Evolutionary conservation across 2,888 invertebrate genomes (phyloP), one percentile per base, ranked within the genome.

Genomic region (Ectemnius continuus): DNA sequence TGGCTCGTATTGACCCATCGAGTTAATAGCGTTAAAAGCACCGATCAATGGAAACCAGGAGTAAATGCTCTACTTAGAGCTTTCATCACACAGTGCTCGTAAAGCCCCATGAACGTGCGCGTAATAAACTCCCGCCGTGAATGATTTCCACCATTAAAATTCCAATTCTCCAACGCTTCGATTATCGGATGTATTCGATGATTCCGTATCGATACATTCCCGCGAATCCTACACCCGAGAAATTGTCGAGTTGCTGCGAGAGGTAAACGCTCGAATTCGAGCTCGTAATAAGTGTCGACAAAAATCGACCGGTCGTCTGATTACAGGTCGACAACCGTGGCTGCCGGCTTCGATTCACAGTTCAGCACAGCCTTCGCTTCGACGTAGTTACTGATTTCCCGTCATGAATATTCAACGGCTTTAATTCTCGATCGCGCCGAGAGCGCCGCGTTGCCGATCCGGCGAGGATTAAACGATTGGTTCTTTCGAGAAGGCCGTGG

Each of bases 381-480:
- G 62, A 26, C 23, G 74, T 63, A 62, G 48, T 59, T 66, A 58
- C 68, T 72, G 76, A 77, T 77, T 76, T 72, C 61, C 63, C 61
- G 20, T 67, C 76, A 77, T 77, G 76, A 77, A 77, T 77, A 77
- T 77, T 77, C 76, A 72, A 61, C 2, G 61, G 76, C n/a, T 77
- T 36, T 76, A 76, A 77, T 66, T 76, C 69, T 20, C 72, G 71
- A 76, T 67, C 76, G 75, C 23, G 23, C 2, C 23, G 23, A 23
- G 23, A 23, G 23, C 62, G 62, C 72, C 76, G 71, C 75, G 70
- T 59, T 45, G 47, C 47, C 48, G 76, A 71, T 65, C 59, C 68
- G 23, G 3, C 26, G 23, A 11, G 68, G 76, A 76, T 77, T 77
- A 76, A 77, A 77, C 72, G 68, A 69, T 77, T 71, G 67, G 48